Evolutionary conservation across 1,140 invertebrate species (phyloP), one percentile per base, ranked within the genome.

Genomic region (Sycobia sp.): DNA sequence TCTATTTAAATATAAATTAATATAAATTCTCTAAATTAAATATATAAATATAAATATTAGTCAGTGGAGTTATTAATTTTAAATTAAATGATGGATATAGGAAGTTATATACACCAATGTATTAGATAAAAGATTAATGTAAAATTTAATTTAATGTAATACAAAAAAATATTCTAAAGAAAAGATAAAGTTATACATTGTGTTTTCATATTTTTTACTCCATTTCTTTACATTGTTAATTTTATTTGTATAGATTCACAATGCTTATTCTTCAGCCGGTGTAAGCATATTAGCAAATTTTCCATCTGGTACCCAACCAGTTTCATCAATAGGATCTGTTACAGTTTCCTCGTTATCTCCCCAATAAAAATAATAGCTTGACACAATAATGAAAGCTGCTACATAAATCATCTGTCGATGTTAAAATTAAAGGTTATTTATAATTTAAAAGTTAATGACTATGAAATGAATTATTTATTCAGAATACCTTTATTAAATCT

Each of bases 241-340:
- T 32, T 50, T 55, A 44, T 29, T 16, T 2, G 20, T n/a, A n/a
- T n/a, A n/a, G n/a, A n/a, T n/a, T n/a, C n/a, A n/a, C n/a, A n/a
- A n/a, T n/a, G n/a, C n/a, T n/a, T n/a, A n/a, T n/a, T n/a, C n/a
- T n/a, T n/a, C n/a, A n/a, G n/a, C n/a, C n/a, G n/a, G n/a, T n/a
- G n/a, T n/a, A n/a, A n/a, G n/a, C n/a, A n/a, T n/a, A n/a, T n/a
- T n/a, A n/a, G n/a, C n/a, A n/a, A n/a, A n/a, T n/a, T n/a, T n/a
- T n/a, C 69, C 72, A 62, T 76, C 72, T 18, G 73, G 63, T 18
- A 66, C 67, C 73, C 72, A 76, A 34, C 71, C 71, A 44, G 72
- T 67, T 66, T 73, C 71, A 50, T 76, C 74, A 3, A 72, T 47
- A 10, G 56, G 66, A 60, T 70, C 66, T 32, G 41, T 32, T 11